Evolutionary conservation across 2,797 vertebrate genomes (phyloP), one percentile per base, ranked within the genome.

Genomic region (Gambelia wislizenii): DNA sequence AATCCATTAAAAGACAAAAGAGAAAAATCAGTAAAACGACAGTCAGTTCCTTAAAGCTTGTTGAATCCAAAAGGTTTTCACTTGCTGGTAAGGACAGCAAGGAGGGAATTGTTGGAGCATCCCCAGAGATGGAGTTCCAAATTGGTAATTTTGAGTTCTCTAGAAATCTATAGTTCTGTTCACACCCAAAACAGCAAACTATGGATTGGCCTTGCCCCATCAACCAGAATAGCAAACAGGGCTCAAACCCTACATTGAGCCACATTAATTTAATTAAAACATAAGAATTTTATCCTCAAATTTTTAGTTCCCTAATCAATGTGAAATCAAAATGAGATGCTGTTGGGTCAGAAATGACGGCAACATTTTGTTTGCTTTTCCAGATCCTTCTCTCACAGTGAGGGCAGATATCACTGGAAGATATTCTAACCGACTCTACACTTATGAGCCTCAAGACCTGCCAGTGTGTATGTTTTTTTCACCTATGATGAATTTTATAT

Each of bases 371-470:
- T 67, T 91, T 88, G 2, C 70, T 91, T 94, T 96, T 92, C 44
- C 95, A 97, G 97, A 97, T 77, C 97, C 96, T 6, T 97, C 97
- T 87, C 95, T 97, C 89, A 97, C 96, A 1, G 97, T 97, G 44
- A 96, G 97, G 95, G 96, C 96, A 87, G 97, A 97, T 80, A 95
- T 97, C 91, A 96, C 95, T 25, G 97, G 97, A 93, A 96, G 94
- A 92, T 97, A 97, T 7, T 96, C 96, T 56, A 97, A 97, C 78
- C 95, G 96, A 54, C 86, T 97, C 6, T 97, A 97, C 25, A 96
- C 97, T 0, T 97, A 97, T 0, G 96, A 97, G 75, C 97, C 97
- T 3, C 96, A 96, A 89, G 97, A 98, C 64, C 79, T 97, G 56
- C 84, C 86, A 1, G 56, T 96, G 86, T 44, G 96, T 97, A 96